Evolutionary conservation across 2,797 vertebrate genomes (phyloP), one percentile per base, ranked within the genome.

Genomic region (Syndactyla subalaris): DNA sequence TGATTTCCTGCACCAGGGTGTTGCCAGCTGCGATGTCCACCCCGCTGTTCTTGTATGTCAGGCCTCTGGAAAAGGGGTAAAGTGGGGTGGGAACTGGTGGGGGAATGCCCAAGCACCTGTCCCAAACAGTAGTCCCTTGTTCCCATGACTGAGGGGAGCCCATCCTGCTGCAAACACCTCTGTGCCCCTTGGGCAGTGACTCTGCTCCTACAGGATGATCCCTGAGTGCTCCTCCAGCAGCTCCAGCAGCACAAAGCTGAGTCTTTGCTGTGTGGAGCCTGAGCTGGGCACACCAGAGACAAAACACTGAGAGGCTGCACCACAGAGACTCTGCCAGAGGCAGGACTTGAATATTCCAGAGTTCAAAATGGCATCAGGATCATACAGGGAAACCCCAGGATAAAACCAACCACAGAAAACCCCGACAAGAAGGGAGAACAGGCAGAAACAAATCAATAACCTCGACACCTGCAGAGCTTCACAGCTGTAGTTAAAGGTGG

Each of bases 1-100:
- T 99, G 97, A 99, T 99, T 93, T 98, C 96, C 94, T 99, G 98
- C 97, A 99, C 99, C 89, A 99, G 97, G 89, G 79, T 97, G 98
- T 99, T 99, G 38, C 99, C 99, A n/a, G 99, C 99, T n/a, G 97
- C 98, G n/a, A 99, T 99, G 97, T 99, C 98, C 96, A 99, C 99
- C 18, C 99, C 99, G 15, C 99, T 99, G 95, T 98, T 99, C 97
- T 99, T 99, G 77, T 99, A 99, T 48, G 99, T 99, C 96, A 99
- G 97, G 88, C 98, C 98, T 96, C 99, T 99, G 98, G 66, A 93
- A 96, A 87, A 89, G 32, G 32, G 77, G 81, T 21, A 13, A 36
- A 89, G 67, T 41, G 1, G 34, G 36, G 55, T 70, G 1, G 14
- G 49, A 85, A 65, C 48, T 39, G 51, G 70, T 92, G 88, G 75